Percentiles rank a stretch among this genome's conserved stretches.
Conservation (phyloP, 2,113 vertebrate species). For the Marmota flaviventris region DNA sequence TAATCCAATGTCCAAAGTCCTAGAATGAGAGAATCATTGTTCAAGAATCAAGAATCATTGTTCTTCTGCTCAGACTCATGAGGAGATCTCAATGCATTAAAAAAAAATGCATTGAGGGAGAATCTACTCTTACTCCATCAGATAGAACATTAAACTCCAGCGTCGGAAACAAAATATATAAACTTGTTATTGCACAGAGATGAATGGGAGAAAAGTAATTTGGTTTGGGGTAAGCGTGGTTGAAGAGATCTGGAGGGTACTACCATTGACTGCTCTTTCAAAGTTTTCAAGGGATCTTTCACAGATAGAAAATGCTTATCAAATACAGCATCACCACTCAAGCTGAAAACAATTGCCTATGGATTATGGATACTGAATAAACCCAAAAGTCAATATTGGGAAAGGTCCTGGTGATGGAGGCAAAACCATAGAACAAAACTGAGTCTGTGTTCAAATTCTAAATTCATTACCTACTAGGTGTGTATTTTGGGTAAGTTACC, state of each 20-base stretch:
- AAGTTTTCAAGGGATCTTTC: slow-evolving; percentile 35
- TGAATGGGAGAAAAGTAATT: neutral
- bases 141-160: too few species aligned
- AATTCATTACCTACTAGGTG: neutral
- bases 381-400: slow-evolving; percentile 6
- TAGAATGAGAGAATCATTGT: neutral
- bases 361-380: slow-evolving; percentile 21
- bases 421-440: neutral
- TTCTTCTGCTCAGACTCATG: neutral
- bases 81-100: neutral
- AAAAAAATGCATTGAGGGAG: neutral
- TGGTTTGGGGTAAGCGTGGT: neutral
- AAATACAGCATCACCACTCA: slow-evolving; percentile 8
- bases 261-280: neutral
- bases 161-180: neutral
- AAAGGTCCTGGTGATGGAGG: slow-evolving; percentile 33
- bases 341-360: slow-evolving; percentile 30
- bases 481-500: neutral
- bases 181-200: neutral
- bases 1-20: neutral
- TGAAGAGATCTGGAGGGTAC: neutral
- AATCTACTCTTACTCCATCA: too few species aligned
- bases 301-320: neutral
- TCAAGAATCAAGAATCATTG: neutral
- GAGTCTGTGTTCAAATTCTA: neutral